Conservation (phyloP, 1,140 invertebrate genomes). For the Phymastichus coffea region DNA sequence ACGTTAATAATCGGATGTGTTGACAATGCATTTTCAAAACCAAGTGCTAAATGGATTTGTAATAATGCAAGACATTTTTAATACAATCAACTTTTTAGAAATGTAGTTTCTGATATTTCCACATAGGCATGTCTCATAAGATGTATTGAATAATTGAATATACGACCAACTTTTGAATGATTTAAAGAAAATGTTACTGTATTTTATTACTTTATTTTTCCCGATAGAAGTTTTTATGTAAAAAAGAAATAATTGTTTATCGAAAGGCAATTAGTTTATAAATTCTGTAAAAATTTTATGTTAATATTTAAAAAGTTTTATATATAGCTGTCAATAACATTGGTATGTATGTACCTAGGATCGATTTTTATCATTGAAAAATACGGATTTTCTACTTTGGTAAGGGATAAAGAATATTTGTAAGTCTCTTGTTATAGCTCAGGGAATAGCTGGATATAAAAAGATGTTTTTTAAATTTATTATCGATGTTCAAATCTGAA, state of each 20-base stretch:
- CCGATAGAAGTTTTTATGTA: neutral
- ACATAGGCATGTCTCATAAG: no score
- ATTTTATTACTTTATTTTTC: neutral
- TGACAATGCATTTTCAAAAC: conserved; percentile 38
- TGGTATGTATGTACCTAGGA: conserved; percentile 4
- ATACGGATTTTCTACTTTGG: conserved; percentile 21
- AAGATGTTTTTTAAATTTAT: conserved; percentile 26
- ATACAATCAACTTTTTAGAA: conserved; percentile 10
- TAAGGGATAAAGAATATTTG: conserved; percentile 20
- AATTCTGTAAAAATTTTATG: conserved; percentile 16
- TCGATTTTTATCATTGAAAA: conserved; percentile 17
- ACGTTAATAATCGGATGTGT: conserved; percentile 29
- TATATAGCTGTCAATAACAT: neutral
- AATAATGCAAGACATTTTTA: conserved; percentile 8
- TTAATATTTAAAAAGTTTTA: conserved; percentile 11
- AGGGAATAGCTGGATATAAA: conserved; percentile 26
- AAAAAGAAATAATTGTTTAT: neutral
- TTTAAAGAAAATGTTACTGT: neutral
- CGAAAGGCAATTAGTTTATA: neutral
- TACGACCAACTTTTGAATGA: neutral
- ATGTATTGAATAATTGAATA: neutral
- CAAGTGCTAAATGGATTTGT: conserved; percentile 19
- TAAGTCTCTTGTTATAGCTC: conserved; percentile 28
- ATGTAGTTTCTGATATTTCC: no score
- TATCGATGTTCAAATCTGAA: conserved; percentile 25